Conservation (phyloP, 1,140 invertebrate genomes). For the Cardiocondyla obscurior region DNA sequence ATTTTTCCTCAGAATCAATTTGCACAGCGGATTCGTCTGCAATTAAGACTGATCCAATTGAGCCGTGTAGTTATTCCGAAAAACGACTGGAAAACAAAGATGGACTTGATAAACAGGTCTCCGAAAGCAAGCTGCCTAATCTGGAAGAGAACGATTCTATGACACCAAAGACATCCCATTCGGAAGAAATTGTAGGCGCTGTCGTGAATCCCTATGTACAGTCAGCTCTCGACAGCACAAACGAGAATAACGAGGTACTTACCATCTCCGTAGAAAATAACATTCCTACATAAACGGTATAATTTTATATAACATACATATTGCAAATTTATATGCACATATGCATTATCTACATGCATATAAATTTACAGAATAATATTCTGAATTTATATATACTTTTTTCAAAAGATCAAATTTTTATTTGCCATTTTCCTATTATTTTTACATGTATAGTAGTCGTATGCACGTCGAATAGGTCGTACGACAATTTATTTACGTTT, state of each 20-base stretch:
- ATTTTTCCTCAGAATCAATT: neutral
- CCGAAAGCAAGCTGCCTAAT: neutral
- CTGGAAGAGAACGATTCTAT: neutral
- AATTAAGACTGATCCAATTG: conserved; percentile 14
- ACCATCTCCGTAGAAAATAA: conserved; percentile 27
- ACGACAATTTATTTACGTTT: neutral
- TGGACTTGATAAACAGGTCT: neutral
- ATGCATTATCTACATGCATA: neutral
- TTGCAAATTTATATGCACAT: conserved; percentile 8
- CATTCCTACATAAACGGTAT: conserved; percentile 60
- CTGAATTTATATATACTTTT: neutral
- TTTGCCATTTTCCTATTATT: neutral
- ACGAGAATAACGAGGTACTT: conserved; percentile 17
- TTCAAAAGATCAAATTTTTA: conserved; percentile 13
- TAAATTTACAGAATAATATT: conserved; percentile 8
- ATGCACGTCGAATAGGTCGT: neutral
- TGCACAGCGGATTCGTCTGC: neutral
- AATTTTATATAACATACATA: conserved; percentile 50
- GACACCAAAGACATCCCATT: conserved; percentile 13
- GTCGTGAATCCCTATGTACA: neutral
- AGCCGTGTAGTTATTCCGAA: neutral
- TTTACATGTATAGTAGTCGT: neutral
- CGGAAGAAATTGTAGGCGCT: neutral
- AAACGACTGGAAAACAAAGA: neutral
- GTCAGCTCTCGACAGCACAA: neutral